Conservation (phyloP, 1,140 invertebrate genomes). For the Trypoxylus dichotomus region DNA sequence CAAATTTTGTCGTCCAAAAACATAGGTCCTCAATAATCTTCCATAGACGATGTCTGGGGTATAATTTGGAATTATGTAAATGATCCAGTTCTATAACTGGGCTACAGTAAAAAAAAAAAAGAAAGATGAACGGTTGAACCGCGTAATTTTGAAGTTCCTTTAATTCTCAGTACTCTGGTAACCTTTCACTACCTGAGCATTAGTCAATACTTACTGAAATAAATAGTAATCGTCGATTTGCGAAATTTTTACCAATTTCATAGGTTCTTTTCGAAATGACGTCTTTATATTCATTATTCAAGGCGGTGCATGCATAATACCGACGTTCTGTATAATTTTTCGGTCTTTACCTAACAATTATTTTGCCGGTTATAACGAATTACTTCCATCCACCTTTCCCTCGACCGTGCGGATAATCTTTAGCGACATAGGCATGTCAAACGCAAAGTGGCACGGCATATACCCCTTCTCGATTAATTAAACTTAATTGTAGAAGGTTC, state of each 20-base stretch:
- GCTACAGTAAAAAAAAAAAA: neutral
- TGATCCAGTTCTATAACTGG: slow-evolving; percentile 13
- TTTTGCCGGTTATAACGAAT: neutral
- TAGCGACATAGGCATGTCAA: slow-evolving; percentile 10
- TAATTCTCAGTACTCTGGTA: neutral
- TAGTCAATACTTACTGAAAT: neutral
- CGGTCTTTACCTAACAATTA: slow-evolving; percentile 7
- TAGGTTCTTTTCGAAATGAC: neutral
- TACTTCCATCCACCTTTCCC: neutral
- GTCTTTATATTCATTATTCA: slow-evolving; percentile 3
- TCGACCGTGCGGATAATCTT: too few relatives aligned
- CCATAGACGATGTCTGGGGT: neutral
- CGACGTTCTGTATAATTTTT: neutral
- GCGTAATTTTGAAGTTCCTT: neutral
- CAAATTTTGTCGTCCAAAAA: slow-evolving; percentile 1
- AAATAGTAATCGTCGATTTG: neutral
- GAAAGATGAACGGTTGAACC: neutral
- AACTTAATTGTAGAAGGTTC: neutral
- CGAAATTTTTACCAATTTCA: neutral
- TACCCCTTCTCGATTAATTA: neutral
- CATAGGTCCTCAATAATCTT: slow-evolving; percentile 4
- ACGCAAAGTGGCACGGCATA: neutral
- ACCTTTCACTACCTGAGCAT: neutral
- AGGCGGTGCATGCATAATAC: neutral
- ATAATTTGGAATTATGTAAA: slow-evolving; percentile 30